Evolutionary conservation across 2,113 vertebrate genomes (phyloP).

Genomic region (Dissostichus mawsoni): DNA sequence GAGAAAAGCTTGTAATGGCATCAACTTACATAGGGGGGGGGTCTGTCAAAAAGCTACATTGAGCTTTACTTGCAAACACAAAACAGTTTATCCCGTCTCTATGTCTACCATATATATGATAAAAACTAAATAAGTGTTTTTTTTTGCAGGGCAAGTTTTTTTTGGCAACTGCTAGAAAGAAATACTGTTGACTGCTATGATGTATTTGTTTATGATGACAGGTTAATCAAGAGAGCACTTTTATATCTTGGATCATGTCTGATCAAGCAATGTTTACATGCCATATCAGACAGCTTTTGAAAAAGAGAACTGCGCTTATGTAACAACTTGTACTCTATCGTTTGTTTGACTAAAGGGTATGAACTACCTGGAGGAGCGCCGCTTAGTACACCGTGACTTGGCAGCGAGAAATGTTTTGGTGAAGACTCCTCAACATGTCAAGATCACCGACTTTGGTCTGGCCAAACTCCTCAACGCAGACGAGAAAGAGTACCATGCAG

Average conservation of each 20-base stretch:
- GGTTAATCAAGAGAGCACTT: neutral
- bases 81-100: neutral
- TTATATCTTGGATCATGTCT: conserved; percentile 14
- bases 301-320: neutral
- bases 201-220: neutral
- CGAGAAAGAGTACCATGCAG: conserved; percentile 96
- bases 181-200: neutral
- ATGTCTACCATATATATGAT: neutral
- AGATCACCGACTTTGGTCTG: conserved; percentile 97
- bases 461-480: conserved; percentile 94
- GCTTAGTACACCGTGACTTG: conserved; percentile 95
- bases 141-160: conserved; percentile 10
- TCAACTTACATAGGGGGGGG: conserved; percentile 2
- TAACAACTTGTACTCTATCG: neutral
- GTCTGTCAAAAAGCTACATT: neutral
- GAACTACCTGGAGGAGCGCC: conserved; percentile 97
- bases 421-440: conserved; percentile 96
- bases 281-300: neutral
- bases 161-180: neutral
- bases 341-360: conserved; percentile 88
- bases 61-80: neutral
- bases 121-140: conserved; percentile 5
- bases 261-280: neutral
- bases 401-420: conserved; percentile 97
- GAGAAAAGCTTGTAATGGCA: neutral